Evolutionary conservation across 2,888 invertebrate species (phyloP), one percentile per base, ranked within the genome.

Genomic region (Eupithecia subfuscata): DNA sequence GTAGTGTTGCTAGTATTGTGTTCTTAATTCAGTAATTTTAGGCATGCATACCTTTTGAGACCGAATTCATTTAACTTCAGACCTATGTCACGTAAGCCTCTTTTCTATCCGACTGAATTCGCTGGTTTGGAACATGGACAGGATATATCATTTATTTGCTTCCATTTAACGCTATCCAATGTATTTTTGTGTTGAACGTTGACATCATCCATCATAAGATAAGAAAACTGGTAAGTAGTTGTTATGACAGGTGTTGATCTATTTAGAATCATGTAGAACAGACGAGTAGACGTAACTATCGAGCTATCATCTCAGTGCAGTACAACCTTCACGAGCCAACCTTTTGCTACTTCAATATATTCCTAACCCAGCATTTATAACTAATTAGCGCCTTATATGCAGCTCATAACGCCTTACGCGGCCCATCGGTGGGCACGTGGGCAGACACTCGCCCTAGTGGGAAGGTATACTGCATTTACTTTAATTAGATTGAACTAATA

Each of bases 401-500:
- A 22, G 56, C 56, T 56, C 56, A 56, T 11, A 56, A 25, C 56
- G 22, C 60, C 60, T 60, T 60, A 14, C 60, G 60, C 60, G 60
- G 60, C 60, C 60, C 60, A 60, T 5, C 8, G 1, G 25, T 60
- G 60, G 60, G 25, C 60, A 60, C 0, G 25, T 60, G 60, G 60
- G 25, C 60, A 60, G 25, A 6, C 25, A 22, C 25, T 25, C 60
- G 60, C 22, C 56, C 60, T 25, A 25, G 22, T 25, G 60, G 60
- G 56, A 22, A 60, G 25, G 60, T 25, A 14, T 25, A 25, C 60
- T 60, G 60, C 60, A 60, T 60, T 60, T 60, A 60, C 60, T 60
- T 60, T 25, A 60, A 25, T 60, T 25, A 25, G 5, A 25, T 60
- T 25, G 14, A 25, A 25, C 14, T 60, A 60, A 60, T 60, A 25